These are phyloP conservation scores for Oreochromis tanganicae DNA, from an alignment of 2,113 vertebrate genomes.

Conservation along the genomic window DNA sequence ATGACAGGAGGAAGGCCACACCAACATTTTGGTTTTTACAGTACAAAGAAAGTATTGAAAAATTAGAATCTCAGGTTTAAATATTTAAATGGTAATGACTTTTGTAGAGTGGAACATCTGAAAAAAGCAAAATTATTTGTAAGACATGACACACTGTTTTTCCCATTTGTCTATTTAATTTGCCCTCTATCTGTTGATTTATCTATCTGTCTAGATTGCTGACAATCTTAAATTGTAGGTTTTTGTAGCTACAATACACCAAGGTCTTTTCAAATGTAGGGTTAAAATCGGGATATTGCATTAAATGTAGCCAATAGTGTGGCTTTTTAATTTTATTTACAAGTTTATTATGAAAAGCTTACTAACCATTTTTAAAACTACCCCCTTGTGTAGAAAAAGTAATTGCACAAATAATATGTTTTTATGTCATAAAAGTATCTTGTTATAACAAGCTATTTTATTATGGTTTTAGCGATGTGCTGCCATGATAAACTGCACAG, in stretches of 20 bases:
- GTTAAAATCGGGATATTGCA: not conserved
- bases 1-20: not conserved
- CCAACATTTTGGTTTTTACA: constrained; percentile 22
- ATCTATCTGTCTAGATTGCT: not conserved
- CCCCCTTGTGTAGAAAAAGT: not conserved
- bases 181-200: not conserved
- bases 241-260: not conserved
- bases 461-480: not conserved
- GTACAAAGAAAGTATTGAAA: constrained; percentile 29
- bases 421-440: not conserved
- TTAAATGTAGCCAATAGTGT: not conserved
- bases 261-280: not conserved
- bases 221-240: not conserved
- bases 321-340: not conserved
- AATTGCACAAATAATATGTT: not conserved
- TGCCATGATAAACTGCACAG: not conserved
- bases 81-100: constrained; percentile 37
- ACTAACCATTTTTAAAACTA: not conserved
- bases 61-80: constrained; percentile 71
- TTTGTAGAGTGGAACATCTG: constrained; percentile 42
- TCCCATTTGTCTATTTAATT: not conserved
- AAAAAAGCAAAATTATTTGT: constrained; percentile 27
- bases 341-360: not conserved
- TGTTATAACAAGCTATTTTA: not conserved
- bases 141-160: not conserved